phyloP scores from a whole-genome alignment of 2,113 vertebrate species.

The Paraplagusia blochii region DNA sequence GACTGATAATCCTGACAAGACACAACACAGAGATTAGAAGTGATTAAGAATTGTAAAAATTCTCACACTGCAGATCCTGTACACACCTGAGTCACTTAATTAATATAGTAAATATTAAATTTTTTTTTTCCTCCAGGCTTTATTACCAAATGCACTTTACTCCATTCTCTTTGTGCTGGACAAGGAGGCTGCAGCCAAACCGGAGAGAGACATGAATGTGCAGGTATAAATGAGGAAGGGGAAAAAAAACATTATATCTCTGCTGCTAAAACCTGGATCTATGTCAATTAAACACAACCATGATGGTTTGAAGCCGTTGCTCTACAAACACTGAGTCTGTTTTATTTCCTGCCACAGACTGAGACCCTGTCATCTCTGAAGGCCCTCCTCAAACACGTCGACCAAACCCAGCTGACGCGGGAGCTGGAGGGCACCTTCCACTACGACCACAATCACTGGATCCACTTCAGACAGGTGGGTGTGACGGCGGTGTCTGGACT shows the following conservation, averaged over 20 bases:
- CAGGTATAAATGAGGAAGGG: constrained; percentile 65
- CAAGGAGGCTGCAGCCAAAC: constrained; percentile 74
- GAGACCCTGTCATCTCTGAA: constrained; percentile 81
- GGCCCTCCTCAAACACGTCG: constrained; percentile 78
- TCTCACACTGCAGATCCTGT: background rate
- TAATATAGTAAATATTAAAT: constrained; percentile 7
- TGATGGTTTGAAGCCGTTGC: no score
- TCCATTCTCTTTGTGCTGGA: constrained; percentile 76
- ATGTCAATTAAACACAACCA: no score
- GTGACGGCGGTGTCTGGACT: background rate
- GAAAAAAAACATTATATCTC: no score
- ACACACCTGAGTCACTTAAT: background rate
- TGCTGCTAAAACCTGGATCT: no score
- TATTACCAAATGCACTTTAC: constrained; percentile 77
- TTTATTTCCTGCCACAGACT: constrained; percentile 62
- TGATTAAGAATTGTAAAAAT: constrained; percentile 13
- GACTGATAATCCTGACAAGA: constrained; percentile 30
- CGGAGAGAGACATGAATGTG: constrained; percentile 70
- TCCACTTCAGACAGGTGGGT: constrained; percentile 79
- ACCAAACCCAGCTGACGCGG: constrained; percentile 77
- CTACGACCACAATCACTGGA: constrained; percentile 81
- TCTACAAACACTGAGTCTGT: background rate
- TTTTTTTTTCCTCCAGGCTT: constrained; percentile 49
- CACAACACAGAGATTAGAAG: constrained; percentile 20
- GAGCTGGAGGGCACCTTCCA: constrained; percentile 79